These are phyloP conservation scores for Callyntrura guangdongensis DNA, from an alignment of 2,888 invertebrate genomes.

Conservation along the genomic window DNA sequence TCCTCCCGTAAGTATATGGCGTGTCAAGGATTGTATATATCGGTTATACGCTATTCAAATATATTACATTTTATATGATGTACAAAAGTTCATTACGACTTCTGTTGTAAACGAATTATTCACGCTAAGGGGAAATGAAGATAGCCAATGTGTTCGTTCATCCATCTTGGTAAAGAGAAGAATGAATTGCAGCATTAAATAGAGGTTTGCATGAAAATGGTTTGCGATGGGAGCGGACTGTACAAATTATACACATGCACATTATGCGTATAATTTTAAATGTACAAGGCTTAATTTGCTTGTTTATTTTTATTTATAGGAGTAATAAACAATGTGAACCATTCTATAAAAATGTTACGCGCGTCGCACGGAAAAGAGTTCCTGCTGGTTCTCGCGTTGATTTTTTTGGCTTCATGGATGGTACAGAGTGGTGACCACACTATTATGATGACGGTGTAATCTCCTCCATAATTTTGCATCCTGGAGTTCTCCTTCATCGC, in stretches of 20 bases:
- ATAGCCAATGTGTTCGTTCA: slow-evolving; percentile 28
- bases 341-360: slow-evolving; percentile 41
- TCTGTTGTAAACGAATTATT: background rate
- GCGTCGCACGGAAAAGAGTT: slow-evolving; percentile 31
- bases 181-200: slow-evolving; percentile 26
- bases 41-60: background rate
- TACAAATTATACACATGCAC: background rate
- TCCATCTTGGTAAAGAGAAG: slow-evolving; percentile 29
- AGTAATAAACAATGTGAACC: slow-evolving; percentile 4
- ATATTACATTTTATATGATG: background rate
- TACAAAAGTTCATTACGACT: slow-evolving; percentile 49
- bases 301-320: slow-evolving; percentile 44
- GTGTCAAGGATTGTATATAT: background rate
- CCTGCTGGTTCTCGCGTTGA: slow-evolving; percentile 38
- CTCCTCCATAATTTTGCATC: background rate
- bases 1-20: too few species aligned
- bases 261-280: background rate
- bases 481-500: slow-evolving; percentile 29
- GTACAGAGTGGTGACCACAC: background rate
- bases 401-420: slow-evolving; percentile 40
- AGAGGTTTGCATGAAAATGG: background rate
- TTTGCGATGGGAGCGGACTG: background rate
- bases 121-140: slow-evolving; percentile 45
- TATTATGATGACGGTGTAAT: background rate
- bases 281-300: slow-evolving; percentile 30